These are phyloP conservation scores for Cyclopterus lumpus DNA, from an alignment of 2,797 vertebrate species.

Conservation along the genomic window DNA sequence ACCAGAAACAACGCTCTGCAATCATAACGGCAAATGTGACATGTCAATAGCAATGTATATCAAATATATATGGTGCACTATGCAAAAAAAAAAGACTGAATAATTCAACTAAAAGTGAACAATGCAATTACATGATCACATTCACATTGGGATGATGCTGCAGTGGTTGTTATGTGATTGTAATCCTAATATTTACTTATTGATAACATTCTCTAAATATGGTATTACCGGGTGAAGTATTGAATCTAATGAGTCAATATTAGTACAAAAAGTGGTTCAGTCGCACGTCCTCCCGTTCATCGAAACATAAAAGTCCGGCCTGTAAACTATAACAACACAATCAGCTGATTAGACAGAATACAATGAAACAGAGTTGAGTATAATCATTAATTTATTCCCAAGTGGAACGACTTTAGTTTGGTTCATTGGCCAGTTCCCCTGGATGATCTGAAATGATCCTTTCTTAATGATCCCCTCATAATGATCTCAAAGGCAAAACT, in stretches of 20 bases:
- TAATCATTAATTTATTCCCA: slow-evolving; percentile 62
- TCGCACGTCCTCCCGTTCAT: slow-evolving; percentile 18
- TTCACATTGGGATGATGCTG: slow-evolving; percentile 33
- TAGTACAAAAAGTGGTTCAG: slow-evolving; percentile 25
- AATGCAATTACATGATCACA: slow-evolving; percentile 51
- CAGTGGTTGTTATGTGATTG: slow-evolving; percentile 43
- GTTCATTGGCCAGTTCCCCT: slow-evolving; percentile 56
- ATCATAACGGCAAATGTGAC: slow-evolving; percentile 17
- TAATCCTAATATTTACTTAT: slow-evolving; percentile 56
- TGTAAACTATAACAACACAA: slow-evolving; percentile 30
- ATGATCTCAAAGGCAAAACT: slow-evolving; percentile 54
- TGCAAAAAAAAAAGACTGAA: slow-evolving; percentile 16
- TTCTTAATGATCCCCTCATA: slow-evolving; percentile 62
- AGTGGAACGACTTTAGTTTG: slow-evolving; percentile 57
- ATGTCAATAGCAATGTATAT: slow-evolving; percentile 25
- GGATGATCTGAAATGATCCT: slow-evolving; percentile 64
- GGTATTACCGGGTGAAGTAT: slow-evolving; percentile 36
- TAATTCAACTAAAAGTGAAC: slow-evolving; percentile 36
- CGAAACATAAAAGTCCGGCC: slow-evolving; percentile 8
- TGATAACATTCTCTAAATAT: slow-evolving; percentile 51
- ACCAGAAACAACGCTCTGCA: slow-evolving; percentile 40
- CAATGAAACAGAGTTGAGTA: slow-evolving; percentile 31
- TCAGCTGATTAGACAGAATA: slow-evolving; percentile 36
- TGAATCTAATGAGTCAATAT: slow-evolving; percentile 50
- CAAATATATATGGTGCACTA: background rate